Evolutionary conservation across 2,113 vertebrate genomes (phyloP), one percentile per base, ranked within the genome.

Genomic region (Circaetus cinerascens): DNA sequence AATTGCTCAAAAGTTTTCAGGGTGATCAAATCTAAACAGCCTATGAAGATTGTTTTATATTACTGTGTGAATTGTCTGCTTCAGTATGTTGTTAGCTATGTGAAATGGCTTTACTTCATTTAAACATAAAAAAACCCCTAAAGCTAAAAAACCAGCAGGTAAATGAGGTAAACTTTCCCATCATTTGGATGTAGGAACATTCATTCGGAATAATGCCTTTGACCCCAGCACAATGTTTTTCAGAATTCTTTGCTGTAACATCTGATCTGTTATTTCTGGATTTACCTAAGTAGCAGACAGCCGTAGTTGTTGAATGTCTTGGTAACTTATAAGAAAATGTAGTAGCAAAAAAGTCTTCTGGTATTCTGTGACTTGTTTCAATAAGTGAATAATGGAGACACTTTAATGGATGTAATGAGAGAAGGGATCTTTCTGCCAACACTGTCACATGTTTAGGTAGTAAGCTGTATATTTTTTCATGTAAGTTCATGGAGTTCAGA

Each of bases 381-480:
- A 27, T 17, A 23, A 34, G 8, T 30, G 41, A 57, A 2, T 38
- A 50, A 18, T 19, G 41, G 68, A 13, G 29, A 7, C 2, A 0
- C 43, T 45, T 63, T 14, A 55, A 55, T 0, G 2, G 30, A 23
- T 7, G 7, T 29, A 30, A 34, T 2, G 11, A 10, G 18, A 17
- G 38, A 67, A 41, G 21, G 19, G 38, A 53, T 36, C 51, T 53
- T 81, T 51, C 55, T 53, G 34, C 46, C 64, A n/a, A 0, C 3
- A 0, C 50, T 40, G 14, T 17, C 46, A 10, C 2, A 0, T 26
- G 5, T 25, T 55, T 36, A 22, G 40, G 21, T 55, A 48, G 15
- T 41, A 36, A 60, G 26, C 26, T 25, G 21, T 51, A 1, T 59
- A 8, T 34, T 50, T 64, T 64, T 57, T 34, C 20, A 20, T 36